Evolutionary conservation across 2,797 vertebrate species (phyloP).

Genomic region (Perdix hodgsoniae): DNA sequence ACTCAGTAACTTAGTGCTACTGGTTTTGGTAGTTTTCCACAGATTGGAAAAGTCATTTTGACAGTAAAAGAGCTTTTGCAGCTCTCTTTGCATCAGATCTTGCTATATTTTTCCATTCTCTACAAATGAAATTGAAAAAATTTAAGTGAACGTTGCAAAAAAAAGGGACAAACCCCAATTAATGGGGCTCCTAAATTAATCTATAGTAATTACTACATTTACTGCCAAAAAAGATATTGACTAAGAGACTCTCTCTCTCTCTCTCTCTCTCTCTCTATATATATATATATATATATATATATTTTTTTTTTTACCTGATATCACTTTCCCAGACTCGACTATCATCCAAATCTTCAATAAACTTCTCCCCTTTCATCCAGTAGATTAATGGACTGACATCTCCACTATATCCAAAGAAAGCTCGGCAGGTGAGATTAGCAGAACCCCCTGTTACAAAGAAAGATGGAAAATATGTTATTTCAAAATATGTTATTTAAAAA

Average conservation of each 20-base stretch:
- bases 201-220: neutral
- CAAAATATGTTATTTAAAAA: conserved; percentile 43
- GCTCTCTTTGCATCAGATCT: neutral
- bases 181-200: neutral
- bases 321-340: conserved; percentile 94
- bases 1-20: neutral
- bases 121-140: neutral
- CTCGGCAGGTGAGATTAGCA: conserved; percentile 95
- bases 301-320: conserved; percentile 90
- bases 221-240: neutral
- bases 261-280: too few species aligned
- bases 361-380: conserved; percentile 99
- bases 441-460: conserved; percentile 85
- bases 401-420: conserved; percentile 96
- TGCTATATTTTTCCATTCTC: neutral
- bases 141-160: neutral
- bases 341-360: conserved; percentile 98
- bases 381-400: conserved; percentile 96
- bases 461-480: conserved; percentile 41
- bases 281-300: too few species aligned
- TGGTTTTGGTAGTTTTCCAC: neutral
- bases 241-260: neutral
- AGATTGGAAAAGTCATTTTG: neutral
- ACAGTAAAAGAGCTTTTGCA: neutral
- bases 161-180: neutral